These are phyloP conservation scores for Mesorhabditis sp. DNA, from an alignment of 2,888 invertebrate genomes.

Conservation along the genomic window DNA sequence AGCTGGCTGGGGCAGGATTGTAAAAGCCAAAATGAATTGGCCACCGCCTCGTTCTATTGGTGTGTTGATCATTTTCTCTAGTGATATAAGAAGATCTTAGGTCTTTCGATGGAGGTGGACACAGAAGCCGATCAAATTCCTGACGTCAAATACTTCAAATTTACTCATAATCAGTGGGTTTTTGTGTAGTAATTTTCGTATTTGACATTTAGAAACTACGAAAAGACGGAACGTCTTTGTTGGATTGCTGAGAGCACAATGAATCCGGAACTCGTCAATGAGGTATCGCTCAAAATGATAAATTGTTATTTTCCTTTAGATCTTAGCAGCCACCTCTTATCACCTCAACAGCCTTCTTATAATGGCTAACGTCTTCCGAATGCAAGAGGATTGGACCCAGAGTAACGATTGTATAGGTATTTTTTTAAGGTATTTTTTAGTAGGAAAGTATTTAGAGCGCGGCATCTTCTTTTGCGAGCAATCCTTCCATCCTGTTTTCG, in stretches of 20 bases:
- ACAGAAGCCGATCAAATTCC: conserved; percentile 19
- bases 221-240: neutral
- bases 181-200: neutral
- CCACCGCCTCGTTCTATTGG: conserved; percentile 27
- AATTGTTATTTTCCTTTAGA: neutral
- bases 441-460: conserved; percentile 65
- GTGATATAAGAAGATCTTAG: conserved; percentile 5
- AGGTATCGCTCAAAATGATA: neutral
- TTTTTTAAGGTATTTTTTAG: conserved; percentile 5
- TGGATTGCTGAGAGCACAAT: neutral
- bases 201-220: neutral
- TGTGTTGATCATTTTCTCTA: neutral
- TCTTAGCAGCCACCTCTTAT: conserved; percentile 24
- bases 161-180: neutral
- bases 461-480: conserved; percentile 75
- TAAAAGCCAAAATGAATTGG: conserved; percentile 36
- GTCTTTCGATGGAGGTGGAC: conserved; percentile 13
- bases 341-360: conserved; percentile 49
- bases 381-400: conserved; percentile 44
- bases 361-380: conserved; percentile 32
- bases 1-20: conserved; percentile 29
- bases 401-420: conserved; percentile 42
- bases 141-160: neutral
- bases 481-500: conserved; percentile 77
- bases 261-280: neutral